A percentile compares a stretch with the other conserved stretches of the same genome.
These are phyloP conservation scores for Hapalemur alaotrensis DNA, from an alignment of 2,797 vertebrate genomes.

Conservation along the genomic window DNA sequence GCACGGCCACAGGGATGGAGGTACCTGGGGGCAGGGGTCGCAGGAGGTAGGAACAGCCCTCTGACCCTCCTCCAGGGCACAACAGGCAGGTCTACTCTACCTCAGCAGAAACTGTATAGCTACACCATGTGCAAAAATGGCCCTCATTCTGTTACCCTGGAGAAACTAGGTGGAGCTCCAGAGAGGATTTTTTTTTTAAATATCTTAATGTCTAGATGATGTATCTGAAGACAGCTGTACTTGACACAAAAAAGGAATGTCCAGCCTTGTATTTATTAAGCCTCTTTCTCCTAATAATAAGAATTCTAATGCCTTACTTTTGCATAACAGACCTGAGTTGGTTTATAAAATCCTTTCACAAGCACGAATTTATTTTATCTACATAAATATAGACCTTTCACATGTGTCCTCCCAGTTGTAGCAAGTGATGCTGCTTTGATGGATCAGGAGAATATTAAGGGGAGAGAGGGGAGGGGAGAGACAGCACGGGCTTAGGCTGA, in stretches of 20 bases:
- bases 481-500: too few species aligned
- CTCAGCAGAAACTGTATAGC: background rate
- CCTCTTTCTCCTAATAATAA: background rate
- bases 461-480: background rate
- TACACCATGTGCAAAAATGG: background rate
- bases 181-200: background rate
- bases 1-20: background rate
- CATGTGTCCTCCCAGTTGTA: background rate
- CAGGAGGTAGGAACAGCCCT: background rate
- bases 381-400: background rate
- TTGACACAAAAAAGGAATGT: background rate
- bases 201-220: background rate
- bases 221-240: background rate
- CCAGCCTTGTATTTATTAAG: background rate
- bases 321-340: background rate
- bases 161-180: background rate
- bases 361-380: background rate
- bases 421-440: background rate
- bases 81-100: background rate
- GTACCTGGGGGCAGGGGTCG: fast-evolving
- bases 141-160: background rate
- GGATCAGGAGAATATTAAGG: background rate
- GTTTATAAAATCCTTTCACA: background rate
- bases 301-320: background rate
- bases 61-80: background rate